Evolutionary conservation across 2,797 vertebrate species (phyloP).

Genomic region (Anisognathus igniventris): DNA sequence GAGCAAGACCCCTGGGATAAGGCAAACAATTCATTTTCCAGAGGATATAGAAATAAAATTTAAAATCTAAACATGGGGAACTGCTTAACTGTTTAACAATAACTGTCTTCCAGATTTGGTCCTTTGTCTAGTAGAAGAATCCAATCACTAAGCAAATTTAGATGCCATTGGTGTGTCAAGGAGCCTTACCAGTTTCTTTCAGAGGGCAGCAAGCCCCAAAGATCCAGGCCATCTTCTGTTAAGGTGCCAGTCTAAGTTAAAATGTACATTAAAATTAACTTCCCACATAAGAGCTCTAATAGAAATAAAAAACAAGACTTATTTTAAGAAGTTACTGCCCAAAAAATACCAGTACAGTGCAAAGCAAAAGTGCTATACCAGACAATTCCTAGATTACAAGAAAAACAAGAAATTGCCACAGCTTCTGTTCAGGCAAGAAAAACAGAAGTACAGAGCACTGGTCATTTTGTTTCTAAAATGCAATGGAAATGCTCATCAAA

Average conservation of each 20-base stretch:
- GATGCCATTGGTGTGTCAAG: not conserved
- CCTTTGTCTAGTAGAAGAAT: not conserved
- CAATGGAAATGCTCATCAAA: not conserved
- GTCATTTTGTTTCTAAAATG: not conserved
- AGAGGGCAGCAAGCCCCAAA: constrained; percentile 73
- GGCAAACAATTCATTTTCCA: not conserved
- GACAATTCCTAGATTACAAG: not conserved
- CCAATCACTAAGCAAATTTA: not conserved
- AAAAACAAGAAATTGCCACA: not conserved
- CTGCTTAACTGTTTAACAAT: not conserved
- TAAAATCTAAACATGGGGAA: not conserved
- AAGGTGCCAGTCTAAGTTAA: constrained; percentile 78
- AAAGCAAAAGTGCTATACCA: not conserved
- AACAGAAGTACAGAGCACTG: not conserved
- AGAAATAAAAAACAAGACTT: not conserved
- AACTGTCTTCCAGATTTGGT: not conserved
- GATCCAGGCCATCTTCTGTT: constrained; percentile 78
- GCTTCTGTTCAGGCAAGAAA: not conserved
- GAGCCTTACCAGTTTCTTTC: constrained; percentile 66
- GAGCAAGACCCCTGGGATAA: not conserved
- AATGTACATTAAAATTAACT: constrained; percentile 21
- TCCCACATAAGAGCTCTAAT: not conserved
- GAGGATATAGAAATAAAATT: not conserved
- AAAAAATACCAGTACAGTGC: not conserved
- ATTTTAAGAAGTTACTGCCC: not conserved